Conservation (phyloP, 2,113 vertebrate genomes). For the Noturus placidus region DNA sequence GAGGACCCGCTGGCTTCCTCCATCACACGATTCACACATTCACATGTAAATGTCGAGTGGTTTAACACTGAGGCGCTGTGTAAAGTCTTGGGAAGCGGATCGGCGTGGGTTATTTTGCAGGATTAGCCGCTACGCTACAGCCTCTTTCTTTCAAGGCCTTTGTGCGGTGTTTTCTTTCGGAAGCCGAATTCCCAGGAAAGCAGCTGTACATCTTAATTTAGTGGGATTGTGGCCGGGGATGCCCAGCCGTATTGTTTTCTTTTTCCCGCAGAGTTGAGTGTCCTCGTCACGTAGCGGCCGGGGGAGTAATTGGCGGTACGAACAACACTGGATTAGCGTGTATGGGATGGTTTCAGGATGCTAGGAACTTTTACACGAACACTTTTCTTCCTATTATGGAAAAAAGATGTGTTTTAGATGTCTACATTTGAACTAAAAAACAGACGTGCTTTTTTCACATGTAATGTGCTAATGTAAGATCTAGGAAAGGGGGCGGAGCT, state of each 20-base stretch:
- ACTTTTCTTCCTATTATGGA: not conserved
- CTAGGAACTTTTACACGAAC: not conserved
- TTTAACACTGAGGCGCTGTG: conserved; percentile 51
- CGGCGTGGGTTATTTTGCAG: conserved; percentile 51
- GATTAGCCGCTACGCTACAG: conserved; percentile 60
- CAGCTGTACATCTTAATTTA: conserved; percentile 62
- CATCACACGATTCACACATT: conserved; percentile 56
- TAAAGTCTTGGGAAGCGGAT: conserved; percentile 60
- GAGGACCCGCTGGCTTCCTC: conserved; percentile 30
- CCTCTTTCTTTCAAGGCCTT: conserved; percentile 52
- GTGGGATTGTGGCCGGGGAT: conserved; percentile 47
- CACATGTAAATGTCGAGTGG: conserved; percentile 71
- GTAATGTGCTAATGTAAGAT: not conserved
- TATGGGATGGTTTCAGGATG: conserved; percentile 22
- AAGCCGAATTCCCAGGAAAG: conserved; percentile 48
- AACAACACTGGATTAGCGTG: conserved; percentile 50
- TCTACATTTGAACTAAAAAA: not conserved
- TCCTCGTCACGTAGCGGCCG: conserved; percentile 34
- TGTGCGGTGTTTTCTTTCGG: conserved; percentile 54
- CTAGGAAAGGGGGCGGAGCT: not conserved
- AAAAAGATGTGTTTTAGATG: not conserved
- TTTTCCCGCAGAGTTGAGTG: conserved; percentile 40
- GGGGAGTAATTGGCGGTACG: conserved; percentile 52
- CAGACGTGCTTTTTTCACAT: not conserved
- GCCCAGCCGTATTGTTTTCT: conserved; percentile 44